These are phyloP conservation scores for Heliconius nattereri DNA, from an alignment of 1,140 invertebrate species.

Conservation along the genomic window DNA sequence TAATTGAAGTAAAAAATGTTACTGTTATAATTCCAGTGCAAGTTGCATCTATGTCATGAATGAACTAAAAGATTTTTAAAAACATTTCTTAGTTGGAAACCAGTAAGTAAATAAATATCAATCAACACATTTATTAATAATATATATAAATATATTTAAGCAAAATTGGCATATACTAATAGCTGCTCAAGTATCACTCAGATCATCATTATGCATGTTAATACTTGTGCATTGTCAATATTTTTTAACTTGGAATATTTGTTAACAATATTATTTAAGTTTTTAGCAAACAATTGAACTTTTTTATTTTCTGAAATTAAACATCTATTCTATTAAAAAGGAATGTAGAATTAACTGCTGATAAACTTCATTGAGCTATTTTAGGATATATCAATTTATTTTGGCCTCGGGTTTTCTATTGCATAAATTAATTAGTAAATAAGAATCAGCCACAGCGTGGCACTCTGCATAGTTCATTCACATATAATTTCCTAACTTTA, in stretches of 20 bases:
- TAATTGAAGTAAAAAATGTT: no score
- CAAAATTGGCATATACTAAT: constrained; percentile 34
- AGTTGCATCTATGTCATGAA: background rate
- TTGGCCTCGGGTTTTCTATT: constrained; percentile 35
- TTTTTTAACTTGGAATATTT: constrained; percentile 9
- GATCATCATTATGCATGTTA: constrained; percentile 20
- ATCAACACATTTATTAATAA: background rate
- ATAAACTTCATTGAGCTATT: constrained; percentile 30
- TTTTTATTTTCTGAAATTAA: constrained; percentile 41
- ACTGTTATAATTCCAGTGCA: no score
- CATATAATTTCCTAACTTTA: constrained; percentile 29
- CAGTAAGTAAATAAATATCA: constrained; percentile 15
- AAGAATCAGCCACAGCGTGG: background rate
- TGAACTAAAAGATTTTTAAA: background rate
- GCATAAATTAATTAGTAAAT: constrained; percentile 25
- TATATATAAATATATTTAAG: constrained; percentile 5
- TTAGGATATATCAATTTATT: constrained; percentile 25
- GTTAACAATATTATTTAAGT: background rate
- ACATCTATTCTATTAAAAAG: constrained; percentile 48
- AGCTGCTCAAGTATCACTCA: constrained; percentile 41
- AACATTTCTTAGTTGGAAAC: background rate
- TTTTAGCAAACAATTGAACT: background rate
- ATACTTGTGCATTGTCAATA: constrained; percentile 43
- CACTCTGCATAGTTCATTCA: constrained; percentile 21
- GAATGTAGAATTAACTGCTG: constrained; percentile 45